Evolutionary conservation across 1,140 invertebrate genomes (phyloP), one percentile per base, ranked within the genome.

Genomic region (Drosophila bifasciata): DNA sequence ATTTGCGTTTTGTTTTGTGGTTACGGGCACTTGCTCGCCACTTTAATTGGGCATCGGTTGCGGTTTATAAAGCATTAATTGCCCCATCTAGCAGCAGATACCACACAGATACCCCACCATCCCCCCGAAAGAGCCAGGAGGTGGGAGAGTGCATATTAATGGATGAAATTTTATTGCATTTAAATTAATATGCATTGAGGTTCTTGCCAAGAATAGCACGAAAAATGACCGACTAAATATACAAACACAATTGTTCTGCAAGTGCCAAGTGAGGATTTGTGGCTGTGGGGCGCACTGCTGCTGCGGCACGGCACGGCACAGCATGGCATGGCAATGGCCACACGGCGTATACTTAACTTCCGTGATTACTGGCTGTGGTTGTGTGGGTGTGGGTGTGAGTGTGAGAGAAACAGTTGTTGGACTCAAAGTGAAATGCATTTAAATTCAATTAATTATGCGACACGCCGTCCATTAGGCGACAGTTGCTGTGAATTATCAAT

Each of bases 361-460:
- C 71, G 59, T 63, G 55, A 49, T 66, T 69, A 85, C 52, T 79
- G 58, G 6, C 25, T 16, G 17, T 16, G 46, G 23, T n/a, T n/a
- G 19, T 36, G 9, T 32, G 32, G 28, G 8, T 28, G 28, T 5
- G 28, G 28, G 28, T 23, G 23, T 5, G 3, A 5, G 32, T 32
- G 32, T 13, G 11, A 15, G 8, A 39, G 16, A 11, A 6, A 39
- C 17, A 41, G 25, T 48, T 19, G 50, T 36, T 49, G 45, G 43
- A 45, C 57, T 49, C 50, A 32, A 63, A 79, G 46, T 76, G 62
- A 76, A 60, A 71, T 85, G 81, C 80, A 86, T 85, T 85, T 77
- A 75, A 81, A 75, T 88, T 63, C 62, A 71, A 71, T 86, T 88
- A 86, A 88, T 86, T 81, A 88, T 78, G 83, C 58, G 58, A 50